These are phyloP conservation scores for Oligia fasciuncula DNA, from an alignment of 2,888 invertebrate genomes.

Conservation along the genomic window DNA sequence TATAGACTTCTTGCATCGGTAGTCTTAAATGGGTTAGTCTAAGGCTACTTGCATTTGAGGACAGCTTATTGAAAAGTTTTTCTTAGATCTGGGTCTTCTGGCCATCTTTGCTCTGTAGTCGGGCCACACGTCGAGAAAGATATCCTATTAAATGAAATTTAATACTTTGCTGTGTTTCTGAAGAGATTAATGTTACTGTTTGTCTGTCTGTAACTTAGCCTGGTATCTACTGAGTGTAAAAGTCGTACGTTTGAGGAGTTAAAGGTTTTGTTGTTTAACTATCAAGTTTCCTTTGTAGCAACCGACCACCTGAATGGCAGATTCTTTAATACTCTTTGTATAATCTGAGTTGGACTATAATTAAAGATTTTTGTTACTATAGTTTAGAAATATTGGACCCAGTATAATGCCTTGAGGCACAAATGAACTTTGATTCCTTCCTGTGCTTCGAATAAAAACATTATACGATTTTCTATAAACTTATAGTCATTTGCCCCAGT, in stretches of 20 bases:
- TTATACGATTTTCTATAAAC: not conserved
- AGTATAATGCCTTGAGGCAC: not conserved
- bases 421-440: not conserved
- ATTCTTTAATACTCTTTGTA: not conserved
- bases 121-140: constrained; percentile 49
- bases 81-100: constrained; percentile 26
- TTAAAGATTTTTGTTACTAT: not conserved
- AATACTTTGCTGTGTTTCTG: constrained; percentile 52
- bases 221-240: constrained; percentile 1
- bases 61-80: not conserved
- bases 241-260: not conserved
- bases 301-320: not conserved
- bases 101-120: not conserved
- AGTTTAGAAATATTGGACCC: not conserved
- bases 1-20: not conserved
- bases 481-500: not conserved
- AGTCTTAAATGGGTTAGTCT: not conserved
- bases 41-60: not conserved
- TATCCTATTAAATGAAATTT: constrained; percentile 54
- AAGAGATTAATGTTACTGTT: constrained; percentile 45
- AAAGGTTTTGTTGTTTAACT: not conserved
- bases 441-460: not conserved
- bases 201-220: constrained; percentile 14
- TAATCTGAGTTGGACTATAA: not conserved
- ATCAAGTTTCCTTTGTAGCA: not conserved